Evolutionary conservation across 2,797 vertebrate species (phyloP).

Genomic region (Anguilla megastoma): DNA sequence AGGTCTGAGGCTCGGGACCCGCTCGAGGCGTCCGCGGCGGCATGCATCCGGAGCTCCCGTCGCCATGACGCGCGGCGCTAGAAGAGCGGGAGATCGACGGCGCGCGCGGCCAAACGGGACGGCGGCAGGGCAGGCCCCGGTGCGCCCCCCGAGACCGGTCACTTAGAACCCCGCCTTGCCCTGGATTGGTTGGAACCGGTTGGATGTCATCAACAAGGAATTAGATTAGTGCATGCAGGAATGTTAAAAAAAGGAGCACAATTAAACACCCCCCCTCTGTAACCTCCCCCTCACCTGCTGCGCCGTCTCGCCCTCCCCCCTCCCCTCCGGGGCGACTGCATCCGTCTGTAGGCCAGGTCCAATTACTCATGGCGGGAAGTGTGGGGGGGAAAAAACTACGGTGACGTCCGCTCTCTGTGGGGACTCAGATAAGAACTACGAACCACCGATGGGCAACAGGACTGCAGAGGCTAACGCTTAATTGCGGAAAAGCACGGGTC

Average conservation of each 20-base stretch:
- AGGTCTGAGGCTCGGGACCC: background rate
- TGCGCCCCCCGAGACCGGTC: background rate
- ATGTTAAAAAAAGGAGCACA: constrained; percentile 16
- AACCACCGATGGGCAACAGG: no score
- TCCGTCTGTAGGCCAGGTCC: constrained; percentile 25
- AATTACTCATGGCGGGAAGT: constrained; percentile 30
- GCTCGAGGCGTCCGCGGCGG: background rate
- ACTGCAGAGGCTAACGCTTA: background rate
- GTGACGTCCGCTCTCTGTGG: constrained; percentile 22
- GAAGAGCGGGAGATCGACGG: background rate
- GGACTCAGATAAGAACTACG: constrained; percentile 35
- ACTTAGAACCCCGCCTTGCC: background rate
- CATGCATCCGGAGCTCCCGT: background rate
- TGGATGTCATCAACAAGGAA: constrained; percentile 29
- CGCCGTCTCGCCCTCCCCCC: background rate
- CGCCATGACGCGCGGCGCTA: background rate
- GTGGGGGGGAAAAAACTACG: background rate
- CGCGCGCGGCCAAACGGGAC: background rate
- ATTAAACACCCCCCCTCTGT: constrained; percentile 24
- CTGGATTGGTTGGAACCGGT: constrained; percentile 1
- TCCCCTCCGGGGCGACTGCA: background rate
- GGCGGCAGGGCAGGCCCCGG: background rate
- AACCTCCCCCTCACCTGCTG: background rate
- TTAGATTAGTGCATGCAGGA: constrained; percentile 30
- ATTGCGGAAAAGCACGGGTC: background rate